phyloP scores from a whole-genome alignment of 2,113 vertebrate species.

The Pholis gunnellus region DNA sequence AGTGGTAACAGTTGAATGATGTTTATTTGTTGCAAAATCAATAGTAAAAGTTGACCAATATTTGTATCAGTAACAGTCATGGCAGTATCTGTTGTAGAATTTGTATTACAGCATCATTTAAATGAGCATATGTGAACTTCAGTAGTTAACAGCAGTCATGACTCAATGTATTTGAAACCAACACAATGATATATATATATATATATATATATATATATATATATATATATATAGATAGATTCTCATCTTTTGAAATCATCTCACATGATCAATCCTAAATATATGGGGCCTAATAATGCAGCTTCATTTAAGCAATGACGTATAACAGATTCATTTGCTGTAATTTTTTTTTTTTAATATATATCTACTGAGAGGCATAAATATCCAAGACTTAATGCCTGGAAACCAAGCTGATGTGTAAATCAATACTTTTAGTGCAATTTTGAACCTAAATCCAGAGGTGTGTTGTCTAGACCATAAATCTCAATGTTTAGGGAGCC shows the following conservation, averaged over 20 bases:
- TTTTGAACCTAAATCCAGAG: slow-evolving; percentile 80
- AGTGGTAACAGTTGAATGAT: neutral
- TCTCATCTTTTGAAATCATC: neutral
- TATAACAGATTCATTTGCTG: slow-evolving; percentile 47
- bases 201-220: too few relatives aligned
- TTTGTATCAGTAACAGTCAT: neutral
- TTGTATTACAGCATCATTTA: neutral
- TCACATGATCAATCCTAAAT: slow-evolving; percentile 18
- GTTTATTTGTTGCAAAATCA: too few relatives aligned
- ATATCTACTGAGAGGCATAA: slow-evolving; percentile 77
- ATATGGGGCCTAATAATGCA: neutral
- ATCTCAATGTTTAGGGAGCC: slow-evolving; percentile 71
- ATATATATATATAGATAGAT: neutral
- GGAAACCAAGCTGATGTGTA: slow-evolving; percentile 74
- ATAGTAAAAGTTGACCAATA: neutral
- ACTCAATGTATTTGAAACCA: neutral
- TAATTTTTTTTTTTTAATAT: slow-evolving; percentile 74
- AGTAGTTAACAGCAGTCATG: neutral
- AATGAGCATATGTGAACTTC: neutral
- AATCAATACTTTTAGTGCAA: slow-evolving; percentile 82
- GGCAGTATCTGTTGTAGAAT: neutral
- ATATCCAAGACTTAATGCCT: slow-evolving; percentile 79
- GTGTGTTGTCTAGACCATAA: slow-evolving; percentile 71
- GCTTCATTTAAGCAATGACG: slow-evolving; percentile 31
- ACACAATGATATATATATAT: neutral